Evolutionary conservation across 1,140 invertebrate species (phyloP).

Genomic region (Charaxes varanes): DNA sequence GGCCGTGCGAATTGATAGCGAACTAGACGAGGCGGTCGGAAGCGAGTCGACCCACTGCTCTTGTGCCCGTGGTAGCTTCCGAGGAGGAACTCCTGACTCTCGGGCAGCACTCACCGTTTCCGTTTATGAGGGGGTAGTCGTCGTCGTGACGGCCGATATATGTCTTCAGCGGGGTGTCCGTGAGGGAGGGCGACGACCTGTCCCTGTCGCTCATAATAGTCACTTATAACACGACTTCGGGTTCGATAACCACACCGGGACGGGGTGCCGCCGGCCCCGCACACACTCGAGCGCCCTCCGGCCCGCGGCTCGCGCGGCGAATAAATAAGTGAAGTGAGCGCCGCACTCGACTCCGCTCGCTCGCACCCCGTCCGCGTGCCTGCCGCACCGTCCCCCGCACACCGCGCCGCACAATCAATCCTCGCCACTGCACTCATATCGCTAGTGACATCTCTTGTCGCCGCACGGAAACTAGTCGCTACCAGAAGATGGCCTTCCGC

Average conservation of each 20-base stretch:
- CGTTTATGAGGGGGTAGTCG: slow-evolving; percentile 83
- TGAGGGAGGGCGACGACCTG: slow-evolving; percentile 84
- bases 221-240: slow-evolving; percentile 57
- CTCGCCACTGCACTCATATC: slow-evolving; percentile 19
- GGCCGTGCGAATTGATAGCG: slow-evolving; percentile 14
- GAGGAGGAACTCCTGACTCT: slow-evolving; percentile 8
- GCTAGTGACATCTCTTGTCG: slow-evolving; percentile 15
- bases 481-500: slow-evolving; percentile 11
- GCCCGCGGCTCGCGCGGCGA: slow-evolving; percentile 66
- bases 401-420: slow-evolving; percentile 31
- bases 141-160: slow-evolving; percentile 84
- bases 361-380: slow-evolving; percentile 10
- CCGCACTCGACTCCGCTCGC: slow-evolving; percentile 23
- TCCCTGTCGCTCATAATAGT: slow-evolving; percentile 84
- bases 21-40: slow-evolving; percentile 11
- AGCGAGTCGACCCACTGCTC: slow-evolving; percentile 31
- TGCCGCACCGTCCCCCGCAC: slow-evolving; percentile 15
- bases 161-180: slow-evolving; percentile 85
- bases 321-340: slow-evolving; percentile 46
- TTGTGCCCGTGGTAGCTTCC: slow-evolving; percentile 15
- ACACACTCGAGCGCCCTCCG: slow-evolving; percentile 65
- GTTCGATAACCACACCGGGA: slow-evolving; percentile 48
- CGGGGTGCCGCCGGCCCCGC: slow-evolving; percentile 63
- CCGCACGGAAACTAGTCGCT: neutral
- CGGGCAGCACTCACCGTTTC: slow-evolving; percentile 78